These are phyloP conservation scores for Cosmia trapezina DNA, from an alignment of 2,888 invertebrate genomes.

Conservation along the genomic window DNA sequence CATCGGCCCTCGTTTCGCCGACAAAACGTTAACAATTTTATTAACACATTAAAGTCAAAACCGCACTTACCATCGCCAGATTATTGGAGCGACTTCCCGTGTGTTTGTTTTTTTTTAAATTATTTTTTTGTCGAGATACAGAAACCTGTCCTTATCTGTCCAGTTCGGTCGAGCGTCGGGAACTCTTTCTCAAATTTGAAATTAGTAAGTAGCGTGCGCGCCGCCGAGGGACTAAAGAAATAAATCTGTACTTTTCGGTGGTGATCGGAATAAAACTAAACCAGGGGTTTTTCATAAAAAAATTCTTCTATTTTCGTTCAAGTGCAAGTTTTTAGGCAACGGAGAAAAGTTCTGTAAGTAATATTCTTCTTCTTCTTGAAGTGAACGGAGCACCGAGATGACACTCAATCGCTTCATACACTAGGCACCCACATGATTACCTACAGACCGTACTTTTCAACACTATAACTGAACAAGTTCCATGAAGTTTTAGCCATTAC, in stretches of 20 bases:
- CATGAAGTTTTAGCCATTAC: too few relatives aligned
- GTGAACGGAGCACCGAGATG: background rate
- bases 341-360: background rate
- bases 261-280: conserved; percentile 8
- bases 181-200: conserved; percentile 80
- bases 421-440: background rate
- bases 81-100: conserved; percentile 88
- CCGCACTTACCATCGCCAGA: conserved; percentile 88
- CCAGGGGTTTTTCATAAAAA: background rate
- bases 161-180: conserved; percentile 76
- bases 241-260: conserved; percentile 63
- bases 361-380: background rate
- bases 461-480: too few relatives aligned
- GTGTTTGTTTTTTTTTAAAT: conserved; percentile 78
- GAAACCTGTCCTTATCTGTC: conserved; percentile 87
- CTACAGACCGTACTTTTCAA: background rate
- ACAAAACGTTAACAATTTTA: conserved; percentile 89
- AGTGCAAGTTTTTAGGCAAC: background rate
- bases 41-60: conserved; percentile 90
- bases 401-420: background rate
- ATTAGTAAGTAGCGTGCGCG: conserved; percentile 78
- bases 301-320: background rate
- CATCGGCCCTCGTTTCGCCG: conserved; percentile 79
- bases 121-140: conserved; percentile 82
- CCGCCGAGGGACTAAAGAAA: conserved; percentile 58